Evolutionary conservation across 2,888 invertebrate genomes (phyloP).

Genomic region (Nymphalis c-album): DNA sequence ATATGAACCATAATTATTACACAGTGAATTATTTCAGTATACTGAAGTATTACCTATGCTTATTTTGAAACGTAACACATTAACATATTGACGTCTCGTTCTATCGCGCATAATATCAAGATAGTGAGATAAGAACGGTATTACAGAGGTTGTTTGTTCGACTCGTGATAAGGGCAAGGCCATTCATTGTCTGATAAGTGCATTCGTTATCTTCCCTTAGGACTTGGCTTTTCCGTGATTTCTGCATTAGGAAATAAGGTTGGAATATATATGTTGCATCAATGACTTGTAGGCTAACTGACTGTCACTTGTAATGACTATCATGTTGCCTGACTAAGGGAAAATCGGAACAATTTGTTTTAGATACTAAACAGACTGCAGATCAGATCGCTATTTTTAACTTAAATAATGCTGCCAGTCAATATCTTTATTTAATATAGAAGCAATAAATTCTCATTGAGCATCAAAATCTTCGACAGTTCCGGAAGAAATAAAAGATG

Average conservation of each 20-base stretch:
- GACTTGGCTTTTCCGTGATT: constrained; percentile 37
- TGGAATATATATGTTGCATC: neutral
- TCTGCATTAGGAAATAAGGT: constrained; percentile 24
- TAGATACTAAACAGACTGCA: too few relatives aligned
- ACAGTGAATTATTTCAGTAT: neutral
- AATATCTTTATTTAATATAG: too few relatives aligned
- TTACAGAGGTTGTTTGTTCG: constrained; percentile 18
- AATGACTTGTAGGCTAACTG: too few relatives aligned
- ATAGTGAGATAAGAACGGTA: constrained; percentile 25
- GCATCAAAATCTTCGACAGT: too few relatives aligned
- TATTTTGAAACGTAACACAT: constrained; percentile 5
- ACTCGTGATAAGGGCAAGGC: constrained; percentile 39
- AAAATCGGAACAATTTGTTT: too few relatives aligned
- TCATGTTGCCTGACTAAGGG: too few relatives aligned
- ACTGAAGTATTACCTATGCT: constrained; percentile 1
- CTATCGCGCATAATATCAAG: constrained; percentile 14
- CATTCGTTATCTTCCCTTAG: constrained; percentile 39
- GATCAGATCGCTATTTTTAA: too few relatives aligned
- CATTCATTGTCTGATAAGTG: constrained; percentile 34
- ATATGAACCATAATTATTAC: neutral
- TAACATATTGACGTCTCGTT: constrained; percentile 24
- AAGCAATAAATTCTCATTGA: too few relatives aligned
- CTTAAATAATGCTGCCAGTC: too few relatives aligned
- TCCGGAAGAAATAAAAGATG: too few relatives aligned
- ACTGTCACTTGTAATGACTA: too few relatives aligned